These are phyloP conservation scores for Noturus placidus DNA, from an alignment of 2,113 vertebrate species.

Conservation along the genomic window DNA sequence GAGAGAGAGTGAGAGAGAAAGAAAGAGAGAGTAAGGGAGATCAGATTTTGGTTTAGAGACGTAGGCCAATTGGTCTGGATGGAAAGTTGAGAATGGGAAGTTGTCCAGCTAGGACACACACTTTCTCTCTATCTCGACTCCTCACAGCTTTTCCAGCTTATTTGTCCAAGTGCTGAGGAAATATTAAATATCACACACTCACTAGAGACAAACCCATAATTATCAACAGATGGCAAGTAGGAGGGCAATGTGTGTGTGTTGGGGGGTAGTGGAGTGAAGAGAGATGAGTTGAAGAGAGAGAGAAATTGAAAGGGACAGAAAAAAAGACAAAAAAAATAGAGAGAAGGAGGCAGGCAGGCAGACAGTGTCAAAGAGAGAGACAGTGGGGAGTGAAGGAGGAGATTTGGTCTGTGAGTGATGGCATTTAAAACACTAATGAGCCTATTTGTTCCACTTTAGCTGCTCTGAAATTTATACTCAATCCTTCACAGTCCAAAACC, in stretches of 20 bases:
- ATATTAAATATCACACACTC: conserved; percentile 97
- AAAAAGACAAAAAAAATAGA: not conserved
- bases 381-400: not conserved
- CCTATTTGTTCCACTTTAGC: conserved; percentile 62
- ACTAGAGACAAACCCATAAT: conserved; percentile 90
- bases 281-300: conserved; percentile 10
- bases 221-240: conserved; percentile 90
- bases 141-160: conserved; percentile 88
- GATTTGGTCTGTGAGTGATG: not conserved
- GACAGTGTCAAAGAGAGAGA: not conserved
- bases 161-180: conserved; percentile 98
- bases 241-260: conserved; percentile 53
- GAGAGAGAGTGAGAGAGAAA: not conserved
- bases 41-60: conserved; percentile 42
- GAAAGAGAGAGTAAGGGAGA: conserved; percentile 54
- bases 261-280: conserved; percentile 10
- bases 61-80: conserved; percentile 59
- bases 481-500: not conserved
- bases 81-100: conserved; percentile 72
- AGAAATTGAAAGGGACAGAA: not conserved
- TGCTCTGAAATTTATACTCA: conserved; percentile 59
- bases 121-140: conserved; percentile 88
- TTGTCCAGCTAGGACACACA: conserved; percentile 63
- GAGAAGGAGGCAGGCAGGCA: not conserved
- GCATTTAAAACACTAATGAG: conserved; percentile 52